These are phyloP conservation scores for Tenodera sinensis DNA, from an alignment of 2,888 invertebrate species.

Conservation along the genomic window DNA sequence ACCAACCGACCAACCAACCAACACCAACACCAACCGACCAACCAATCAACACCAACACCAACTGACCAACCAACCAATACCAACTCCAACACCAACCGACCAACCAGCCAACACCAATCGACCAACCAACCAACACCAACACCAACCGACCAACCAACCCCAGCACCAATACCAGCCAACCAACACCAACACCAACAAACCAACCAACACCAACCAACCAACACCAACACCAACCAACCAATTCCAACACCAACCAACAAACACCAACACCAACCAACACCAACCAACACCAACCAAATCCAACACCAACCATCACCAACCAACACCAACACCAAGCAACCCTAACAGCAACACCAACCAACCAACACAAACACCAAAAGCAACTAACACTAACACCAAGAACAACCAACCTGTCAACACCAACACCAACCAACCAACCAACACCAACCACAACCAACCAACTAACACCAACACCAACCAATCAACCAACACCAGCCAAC, in stretches of 20 bases:
- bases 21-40: no score
- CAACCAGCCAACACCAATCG: no score
- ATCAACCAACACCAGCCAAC: no score
- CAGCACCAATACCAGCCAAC: background rate
- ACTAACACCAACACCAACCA: background rate
- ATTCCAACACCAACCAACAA: background rate
- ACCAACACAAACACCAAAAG: background rate
- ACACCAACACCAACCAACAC: no score
- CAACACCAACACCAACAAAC: background rate
- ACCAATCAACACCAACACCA: no score
- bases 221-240: background rate
- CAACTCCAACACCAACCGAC: no score
- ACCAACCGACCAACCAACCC: background rate
- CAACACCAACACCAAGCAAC: no score
- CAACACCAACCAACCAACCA: no score
- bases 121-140: no score
- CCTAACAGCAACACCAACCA: background rate
- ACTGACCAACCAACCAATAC: no score
- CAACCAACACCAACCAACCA: background rate
- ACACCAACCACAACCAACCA: background rate
- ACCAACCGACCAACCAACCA: no score
- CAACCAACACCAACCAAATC: background rate
- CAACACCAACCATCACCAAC: no score
- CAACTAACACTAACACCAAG: background rate
- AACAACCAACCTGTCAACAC: background rate